A percentile compares a stretch with the other conserved stretches of the same genome.
Evolutionary conservation across 2,888 invertebrate species (phyloP).

Genomic region (Ceraclea dissimilis): DNA sequence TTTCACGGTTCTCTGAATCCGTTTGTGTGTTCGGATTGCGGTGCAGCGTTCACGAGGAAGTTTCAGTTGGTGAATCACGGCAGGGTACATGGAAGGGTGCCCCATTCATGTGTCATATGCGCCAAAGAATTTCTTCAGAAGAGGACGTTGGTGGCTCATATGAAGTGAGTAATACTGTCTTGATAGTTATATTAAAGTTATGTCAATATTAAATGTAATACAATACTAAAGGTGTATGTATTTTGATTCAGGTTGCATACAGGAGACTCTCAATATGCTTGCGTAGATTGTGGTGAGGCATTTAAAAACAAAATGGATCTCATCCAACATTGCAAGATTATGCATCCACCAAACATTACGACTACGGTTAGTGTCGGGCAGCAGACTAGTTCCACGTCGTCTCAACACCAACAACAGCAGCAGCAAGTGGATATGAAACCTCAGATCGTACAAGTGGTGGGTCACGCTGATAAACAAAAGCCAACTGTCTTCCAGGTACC

Average conservation of each 20-base stretch:
- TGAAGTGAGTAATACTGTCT: slow-evolving; percentile 48
- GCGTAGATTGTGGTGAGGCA: slow-evolving; percentile 69
- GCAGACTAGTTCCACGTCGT: slow-evolving; percentile 23
- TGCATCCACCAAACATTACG: slow-evolving; percentile 34
- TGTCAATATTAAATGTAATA: too few relatives aligned
- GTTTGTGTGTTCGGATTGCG: slow-evolving; percentile 88
- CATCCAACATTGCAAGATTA: slow-evolving; percentile 57
- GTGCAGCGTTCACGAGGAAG: slow-evolving; percentile 75
- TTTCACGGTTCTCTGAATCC: slow-evolving; percentile 96
- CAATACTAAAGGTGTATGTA: too few relatives aligned
- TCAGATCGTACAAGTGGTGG: slow-evolving; percentile 35
- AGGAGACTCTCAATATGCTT: slow-evolving; percentile 65
- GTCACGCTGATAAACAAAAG: slow-evolving; percentile 31
- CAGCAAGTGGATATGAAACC: slow-evolving; percentile 47
- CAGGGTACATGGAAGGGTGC: slow-evolving; percentile 70
- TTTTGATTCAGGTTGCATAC: slow-evolving; percentile 54
- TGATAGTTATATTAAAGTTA: too few relatives aligned
- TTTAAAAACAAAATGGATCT: slow-evolving; percentile 65
- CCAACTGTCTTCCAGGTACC: slow-evolving; percentile 42
- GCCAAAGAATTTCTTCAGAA: slow-evolving; percentile 82
- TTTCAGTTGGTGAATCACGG: slow-evolving; percentile 82
- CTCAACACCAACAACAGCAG: slow-evolving; percentile 26
- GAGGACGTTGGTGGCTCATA: slow-evolving; percentile 72
- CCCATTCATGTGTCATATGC: slow-evolving; percentile 74
- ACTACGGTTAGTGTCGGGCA: slow-evolving; percentile 7